These are phyloP conservation scores for Pachliopta kotzebuea DNA, from an alignment of 2,888 invertebrate species.

Conservation along the genomic window DNA sequence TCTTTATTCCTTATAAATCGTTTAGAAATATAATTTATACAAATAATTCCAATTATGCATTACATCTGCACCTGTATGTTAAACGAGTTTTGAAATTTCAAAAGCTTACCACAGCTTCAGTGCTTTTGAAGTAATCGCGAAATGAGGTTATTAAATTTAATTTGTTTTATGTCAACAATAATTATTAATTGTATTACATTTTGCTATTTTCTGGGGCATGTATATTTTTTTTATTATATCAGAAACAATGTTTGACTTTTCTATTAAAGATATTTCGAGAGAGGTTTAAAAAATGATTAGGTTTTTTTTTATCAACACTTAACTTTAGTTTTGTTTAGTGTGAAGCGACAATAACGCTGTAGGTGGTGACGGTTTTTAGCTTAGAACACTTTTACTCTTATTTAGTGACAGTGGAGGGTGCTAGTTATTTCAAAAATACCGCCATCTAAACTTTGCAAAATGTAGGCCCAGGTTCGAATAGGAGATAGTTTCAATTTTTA, in stretches of 20 bases:
- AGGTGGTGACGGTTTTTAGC: too few species aligned
- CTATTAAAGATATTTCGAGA: too few species aligned
- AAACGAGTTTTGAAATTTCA: slow-evolving; percentile 6
- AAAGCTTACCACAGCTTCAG: slow-evolving; percentile 2
- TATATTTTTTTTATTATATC: background rate
- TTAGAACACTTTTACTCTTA: background rate
- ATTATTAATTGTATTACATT: background rate
- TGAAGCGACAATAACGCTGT: background rate
- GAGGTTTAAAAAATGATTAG: too few species aligned
- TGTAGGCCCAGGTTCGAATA: background rate
- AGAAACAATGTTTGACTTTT: too few species aligned
- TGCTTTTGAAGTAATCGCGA: background rate
- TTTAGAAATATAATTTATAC: slow-evolving; percentile 3
- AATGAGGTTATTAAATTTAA: slow-evolving; percentile 3
- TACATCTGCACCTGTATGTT: slow-evolving; percentile 9
- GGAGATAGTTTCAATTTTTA: background rate
- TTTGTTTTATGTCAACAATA: background rate
- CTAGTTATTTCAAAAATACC: background rate
- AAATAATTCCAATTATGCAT: slow-evolving; percentile 10
- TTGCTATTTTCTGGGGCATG: background rate
- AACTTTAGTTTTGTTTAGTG: background rate
- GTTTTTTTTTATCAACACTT: too few species aligned
- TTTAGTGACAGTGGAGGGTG: background rate
- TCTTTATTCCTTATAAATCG: background rate
- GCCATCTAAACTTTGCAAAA: background rate